Conservation (phyloP, 2,797 vertebrate genomes). For the Margarornis squamiger region DNA sequence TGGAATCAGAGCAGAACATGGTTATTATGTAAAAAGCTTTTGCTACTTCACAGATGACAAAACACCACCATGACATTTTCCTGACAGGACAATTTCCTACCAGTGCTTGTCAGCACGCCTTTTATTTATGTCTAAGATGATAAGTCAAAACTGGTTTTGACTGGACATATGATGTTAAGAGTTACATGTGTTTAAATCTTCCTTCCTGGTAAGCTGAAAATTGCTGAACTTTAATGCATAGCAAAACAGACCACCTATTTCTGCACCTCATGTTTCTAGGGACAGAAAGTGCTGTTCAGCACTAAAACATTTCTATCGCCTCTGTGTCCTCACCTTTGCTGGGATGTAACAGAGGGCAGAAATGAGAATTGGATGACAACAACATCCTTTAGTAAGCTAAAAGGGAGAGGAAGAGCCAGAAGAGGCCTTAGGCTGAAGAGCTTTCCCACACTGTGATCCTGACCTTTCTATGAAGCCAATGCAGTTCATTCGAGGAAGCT, state of each 20-base stretch:
- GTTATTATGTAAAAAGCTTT: constrained; percentile 56
- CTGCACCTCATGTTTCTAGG: neutral
- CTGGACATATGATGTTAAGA: constrained; percentile 13
- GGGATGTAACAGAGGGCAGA: neutral
- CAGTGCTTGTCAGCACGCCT: constrained; percentile 28
- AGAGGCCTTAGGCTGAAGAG: neutral
- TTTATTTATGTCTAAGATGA: neutral
- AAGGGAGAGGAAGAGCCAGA: neutral
- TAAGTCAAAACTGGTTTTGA: constrained; percentile 54
- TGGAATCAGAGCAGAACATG: neutral
- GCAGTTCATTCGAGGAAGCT: neutral
- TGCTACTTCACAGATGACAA: constrained; percentile 62
- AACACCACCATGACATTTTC: constrained; percentile 49
- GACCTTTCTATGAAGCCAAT: rapidly evolving
- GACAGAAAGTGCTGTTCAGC: neutral
- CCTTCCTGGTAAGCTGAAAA: neutral
- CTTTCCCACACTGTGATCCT: neutral
- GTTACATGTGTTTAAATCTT: constrained; percentile 14
- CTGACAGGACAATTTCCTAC: constrained; percentile 65
- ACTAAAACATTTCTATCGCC: neutral
- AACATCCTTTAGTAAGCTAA: neutral
- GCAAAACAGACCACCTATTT: neutral
- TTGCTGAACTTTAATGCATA: neutral
- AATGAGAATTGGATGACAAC: rapidly evolving
- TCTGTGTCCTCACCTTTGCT: neutral